A percentile compares a stretch with the other conserved stretches of the same genome.
phyloP scores from a whole-genome alignment of 2,797 vertebrate genomes.

The Novumbra hubbsi region DNA sequence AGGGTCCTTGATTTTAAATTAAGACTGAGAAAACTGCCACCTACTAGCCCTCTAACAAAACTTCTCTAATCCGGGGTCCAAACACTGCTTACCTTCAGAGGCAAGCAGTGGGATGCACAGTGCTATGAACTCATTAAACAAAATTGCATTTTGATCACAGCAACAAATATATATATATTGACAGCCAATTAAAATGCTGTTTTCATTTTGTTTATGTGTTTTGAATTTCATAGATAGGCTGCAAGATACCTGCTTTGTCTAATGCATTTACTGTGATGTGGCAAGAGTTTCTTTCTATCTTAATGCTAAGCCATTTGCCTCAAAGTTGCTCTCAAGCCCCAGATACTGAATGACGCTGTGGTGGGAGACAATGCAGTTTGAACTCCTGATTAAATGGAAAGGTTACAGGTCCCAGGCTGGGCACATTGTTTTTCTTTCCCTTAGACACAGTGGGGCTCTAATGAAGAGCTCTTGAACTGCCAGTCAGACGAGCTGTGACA shows the following conservation, averaged over 20 bases:
- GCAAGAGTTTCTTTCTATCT: constrained; percentile 54
- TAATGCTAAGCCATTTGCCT: constrained; percentile 61
- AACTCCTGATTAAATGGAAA: constrained; percentile 76
- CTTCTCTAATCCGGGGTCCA: too few species aligned
- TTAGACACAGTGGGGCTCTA: constrained; percentile 72
- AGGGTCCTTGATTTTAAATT: too few species aligned
- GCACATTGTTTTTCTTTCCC: constrained; percentile 72
- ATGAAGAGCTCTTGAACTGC: constrained; percentile 87
- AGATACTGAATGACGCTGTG: constrained; percentile 61
- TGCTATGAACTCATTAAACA: background rate
- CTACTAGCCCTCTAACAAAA: too few species aligned
- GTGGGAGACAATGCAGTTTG: constrained; percentile 68
- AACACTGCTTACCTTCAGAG: too few species aligned
- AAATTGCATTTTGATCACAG: background rate
- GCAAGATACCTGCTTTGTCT: background rate
- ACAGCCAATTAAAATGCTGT: background rate
- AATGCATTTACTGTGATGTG: constrained; percentile 20
- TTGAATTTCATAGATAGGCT: constrained; percentile 6
- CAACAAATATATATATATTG: background rate
- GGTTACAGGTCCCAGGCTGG: constrained; percentile 71
- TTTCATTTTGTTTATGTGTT: background rate
- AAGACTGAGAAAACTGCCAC: too few species aligned
- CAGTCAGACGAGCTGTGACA: constrained; percentile 80
- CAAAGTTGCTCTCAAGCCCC: constrained; percentile 55
- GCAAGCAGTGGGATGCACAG: too few species aligned